Evolutionary conservation across 2,113 vertebrate species (phyloP).

Genomic region (Varanus salvator): DNA sequence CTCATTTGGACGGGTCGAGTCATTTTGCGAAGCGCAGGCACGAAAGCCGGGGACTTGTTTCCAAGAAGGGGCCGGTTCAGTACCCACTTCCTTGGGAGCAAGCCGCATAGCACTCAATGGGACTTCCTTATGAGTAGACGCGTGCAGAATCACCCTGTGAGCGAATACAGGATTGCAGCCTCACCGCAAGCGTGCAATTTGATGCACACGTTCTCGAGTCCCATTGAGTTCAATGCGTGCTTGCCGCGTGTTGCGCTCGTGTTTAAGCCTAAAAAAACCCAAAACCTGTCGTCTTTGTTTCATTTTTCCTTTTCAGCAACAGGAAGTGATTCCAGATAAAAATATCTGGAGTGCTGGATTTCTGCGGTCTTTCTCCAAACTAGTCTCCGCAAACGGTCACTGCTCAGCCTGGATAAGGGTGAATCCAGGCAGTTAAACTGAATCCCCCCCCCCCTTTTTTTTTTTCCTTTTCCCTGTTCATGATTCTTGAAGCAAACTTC

Average conservation of each 20-base stretch:
- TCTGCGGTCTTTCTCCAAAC: background rate
- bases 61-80: background rate
- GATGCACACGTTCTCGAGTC: background rate
- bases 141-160: too few species aligned
- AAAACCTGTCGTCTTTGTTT: too few species aligned
- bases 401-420: background rate
- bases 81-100: background rate
- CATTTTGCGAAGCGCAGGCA: too few species aligned
- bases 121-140: background rate
- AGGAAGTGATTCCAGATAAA: background rate
- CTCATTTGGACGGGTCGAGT: background rate
- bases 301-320: background rate
- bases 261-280: background rate
- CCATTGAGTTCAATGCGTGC: background rate
- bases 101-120: background rate
- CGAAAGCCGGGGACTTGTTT: background rate
- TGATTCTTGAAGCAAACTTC: background rate
- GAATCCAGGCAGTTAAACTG: background rate
- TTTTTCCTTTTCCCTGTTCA: background rate
- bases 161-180: background rate
- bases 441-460: too few species aligned
- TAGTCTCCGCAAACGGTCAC: too few species aligned
- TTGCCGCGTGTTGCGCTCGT: background rate
- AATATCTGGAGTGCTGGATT: too few species aligned
- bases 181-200: background rate